phyloP scores from a whole-genome alignment of 2,113 vertebrate genomes.

The Stictonetta naevosa region DNA sequence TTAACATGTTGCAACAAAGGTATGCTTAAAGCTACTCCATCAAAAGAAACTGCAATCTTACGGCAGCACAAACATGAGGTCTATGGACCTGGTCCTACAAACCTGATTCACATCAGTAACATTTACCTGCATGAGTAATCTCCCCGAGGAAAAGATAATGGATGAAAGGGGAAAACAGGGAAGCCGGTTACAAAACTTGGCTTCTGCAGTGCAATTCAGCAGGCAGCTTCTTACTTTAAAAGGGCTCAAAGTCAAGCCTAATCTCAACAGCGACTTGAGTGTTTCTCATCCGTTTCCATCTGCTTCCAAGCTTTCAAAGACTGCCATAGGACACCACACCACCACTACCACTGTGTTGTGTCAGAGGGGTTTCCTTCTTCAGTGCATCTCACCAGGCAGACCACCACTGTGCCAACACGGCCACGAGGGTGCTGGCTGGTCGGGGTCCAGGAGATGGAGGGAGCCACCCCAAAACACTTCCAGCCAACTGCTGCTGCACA shows the following conservation, averaged over 20 bases:
- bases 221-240: background rate
- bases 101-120: background rate
- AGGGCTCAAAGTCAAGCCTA: rapidly evolving
- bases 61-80: background rate
- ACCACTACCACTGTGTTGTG: background rate
- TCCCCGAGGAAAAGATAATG: background rate
- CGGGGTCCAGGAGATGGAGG: background rate
- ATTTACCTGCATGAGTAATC: background rate
- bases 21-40: background rate
- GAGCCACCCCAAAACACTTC: background rate
- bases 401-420: background rate
- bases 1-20: slow-evolving; percentile 7
- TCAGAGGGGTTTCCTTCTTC: background rate
- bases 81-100: background rate
- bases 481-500: rapidly evolving
- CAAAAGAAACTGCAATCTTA: background rate
- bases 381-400: background rate
- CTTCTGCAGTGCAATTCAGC: background rate
- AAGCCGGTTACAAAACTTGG: background rate
- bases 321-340: background rate
- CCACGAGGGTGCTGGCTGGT: rapidly evolving
- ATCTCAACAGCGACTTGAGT: rapidly evolving
- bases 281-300: background rate
- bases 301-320: rapidly evolving
- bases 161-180: background rate